Evolutionary conservation across 2,888 invertebrate species (phyloP), one percentile per base, ranked within the genome.

Genomic region (Aquatica leii): DNA sequence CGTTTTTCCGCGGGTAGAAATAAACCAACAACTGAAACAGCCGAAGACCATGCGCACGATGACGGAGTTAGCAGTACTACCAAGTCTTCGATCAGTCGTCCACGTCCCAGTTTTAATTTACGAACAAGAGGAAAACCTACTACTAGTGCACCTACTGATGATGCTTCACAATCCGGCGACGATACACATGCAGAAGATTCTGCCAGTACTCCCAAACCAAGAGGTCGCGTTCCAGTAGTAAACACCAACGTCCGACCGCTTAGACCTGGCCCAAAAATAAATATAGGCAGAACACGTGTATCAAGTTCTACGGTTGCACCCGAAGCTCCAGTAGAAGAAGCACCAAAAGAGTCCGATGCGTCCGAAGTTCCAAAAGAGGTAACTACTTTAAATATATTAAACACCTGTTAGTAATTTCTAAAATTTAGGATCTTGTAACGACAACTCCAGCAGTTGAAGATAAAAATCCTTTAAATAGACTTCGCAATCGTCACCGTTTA

Each of bases 201-300:
- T 14, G 49, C 70, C 65, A 77, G 76, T 18, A 78, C 81, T 6
- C 73, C 78, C 1, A 76, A 76, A 65, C 70, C 79, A 11, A 79
- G 81, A 11, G 79, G 83, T 6, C 79, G 84, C 14, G 71, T 80
- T 1, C 72, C 72, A 21, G 72, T 70, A 70, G 79, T 74, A 24
- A 78, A 80, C 1, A 70, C 67, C 2, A 80, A 80, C 2, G 84
- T 86, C 18, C 84, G 89, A 54, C 85, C 90, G 0, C 81, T 89
- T 53, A 83, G 90, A 59, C 90, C 90, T 0, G 90, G 89, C 1
- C 86, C 88, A 1, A 85, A 88, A 73, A 81, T 91, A 49, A 89
- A 88, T 76, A 78, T 90, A 67, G 71, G 77, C 43, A 83, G 87
- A 73, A 84, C 85, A 1, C 84, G 75, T 51, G 79, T 77, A 0